These are phyloP conservation scores for Athripsodes cinereus DNA, from an alignment of 2,888 invertebrate species.

Conservation along the genomic window DNA sequence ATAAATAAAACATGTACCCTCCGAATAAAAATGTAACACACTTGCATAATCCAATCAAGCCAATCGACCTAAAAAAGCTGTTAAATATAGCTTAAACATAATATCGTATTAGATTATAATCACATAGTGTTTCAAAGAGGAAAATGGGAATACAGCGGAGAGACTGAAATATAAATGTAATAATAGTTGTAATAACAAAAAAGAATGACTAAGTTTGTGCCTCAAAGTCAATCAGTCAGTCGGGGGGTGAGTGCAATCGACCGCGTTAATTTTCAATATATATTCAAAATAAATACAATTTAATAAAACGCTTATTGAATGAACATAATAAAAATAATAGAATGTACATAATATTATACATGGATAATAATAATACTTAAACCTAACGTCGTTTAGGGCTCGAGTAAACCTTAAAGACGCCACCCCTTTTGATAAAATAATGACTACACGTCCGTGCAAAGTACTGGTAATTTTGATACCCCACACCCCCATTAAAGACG, in stretches of 20 bases:
- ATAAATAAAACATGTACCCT: no score
- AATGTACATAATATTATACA: no score
- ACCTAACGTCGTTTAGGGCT: background rate
- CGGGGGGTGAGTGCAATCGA: background rate
- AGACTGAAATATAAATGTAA: no score
- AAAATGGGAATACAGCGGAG: no score
- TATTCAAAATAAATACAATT: slow-evolving; percentile 1
- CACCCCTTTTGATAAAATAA: no score
- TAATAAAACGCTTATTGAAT: background rate
- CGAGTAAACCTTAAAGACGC: background rate
- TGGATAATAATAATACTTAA: background rate
- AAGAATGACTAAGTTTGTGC: no score
- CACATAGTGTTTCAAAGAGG: background rate
- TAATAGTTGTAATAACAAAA: no score
- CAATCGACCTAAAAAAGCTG: background rate
- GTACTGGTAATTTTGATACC: no score
- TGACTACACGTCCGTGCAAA: no score
- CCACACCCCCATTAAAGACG: no score
- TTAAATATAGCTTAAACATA: background rate
- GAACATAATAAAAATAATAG: background rate
- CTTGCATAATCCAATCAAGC: background rate
- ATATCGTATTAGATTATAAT: background rate
- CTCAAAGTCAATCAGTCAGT: no score
- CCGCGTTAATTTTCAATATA: slow-evolving; percentile 1
- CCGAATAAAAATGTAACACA: no score